These are phyloP conservation scores for Adelges cooleyi DNA, from an alignment of 1,140 invertebrate genomes.

Conservation along the genomic window DNA sequence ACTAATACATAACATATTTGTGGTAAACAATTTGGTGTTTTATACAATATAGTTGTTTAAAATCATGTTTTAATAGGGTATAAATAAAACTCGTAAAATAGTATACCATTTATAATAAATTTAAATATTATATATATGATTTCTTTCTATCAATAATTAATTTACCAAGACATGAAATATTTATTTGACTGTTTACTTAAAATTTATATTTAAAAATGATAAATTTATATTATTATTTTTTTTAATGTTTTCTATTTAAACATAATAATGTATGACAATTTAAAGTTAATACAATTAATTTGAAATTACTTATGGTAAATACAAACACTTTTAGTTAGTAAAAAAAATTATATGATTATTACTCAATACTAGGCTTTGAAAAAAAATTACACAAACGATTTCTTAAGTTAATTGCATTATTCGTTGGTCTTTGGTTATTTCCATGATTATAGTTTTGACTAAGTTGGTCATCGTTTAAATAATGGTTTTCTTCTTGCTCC, in stretches of 20 bases:
- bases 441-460: not conserved
- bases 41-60: not conserved
- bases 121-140: too few species aligned
- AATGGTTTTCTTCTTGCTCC: not conserved
- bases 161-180: too few species aligned
- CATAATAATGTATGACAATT: not conserved
- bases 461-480: not conserved
- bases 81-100: not conserved
- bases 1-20: not conserved
- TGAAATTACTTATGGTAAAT: not conserved
- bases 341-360: not conserved
- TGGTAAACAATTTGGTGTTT: not conserved
- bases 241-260: not conserved
- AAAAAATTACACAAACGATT: conserved; percentile 3
- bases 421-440: not conserved
- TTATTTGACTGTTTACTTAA: too few species aligned
- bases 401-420: not conserved
- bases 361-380: not conserved
- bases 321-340: not conserved
- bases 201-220: not conserved
- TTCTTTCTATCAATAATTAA: too few species aligned
- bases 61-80: not conserved
- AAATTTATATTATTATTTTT: not conserved
- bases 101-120: too few species aligned
- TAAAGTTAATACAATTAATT: not conserved